Evolutionary conservation across 1,140 invertebrate species (phyloP), one percentile per base, ranked within the genome.

Genomic region (Harlomillsia oculata): DNA sequence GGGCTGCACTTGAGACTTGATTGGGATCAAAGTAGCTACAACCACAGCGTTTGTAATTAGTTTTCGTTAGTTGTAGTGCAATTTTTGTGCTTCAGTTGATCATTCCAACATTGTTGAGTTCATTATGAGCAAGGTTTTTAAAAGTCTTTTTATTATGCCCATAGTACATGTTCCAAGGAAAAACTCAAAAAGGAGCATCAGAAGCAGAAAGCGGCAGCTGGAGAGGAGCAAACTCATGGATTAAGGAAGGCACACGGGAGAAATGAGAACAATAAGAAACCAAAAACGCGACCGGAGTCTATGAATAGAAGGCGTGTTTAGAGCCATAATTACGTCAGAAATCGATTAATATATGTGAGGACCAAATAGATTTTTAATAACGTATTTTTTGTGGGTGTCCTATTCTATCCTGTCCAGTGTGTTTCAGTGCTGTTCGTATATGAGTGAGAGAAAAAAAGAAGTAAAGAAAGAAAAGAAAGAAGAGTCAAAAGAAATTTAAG

Each of bases 261-360:
- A 8, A 34, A 20, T 23, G 30, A 21, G 32, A 36, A 18, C 20
- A 2, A 20, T 36, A 43, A 37, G 29, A 44, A 34, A 48, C 28
- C 23, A 46, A 43, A 39, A 57, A 57, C 28, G 56, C n/a, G 23
- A 51, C 49, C 26, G 26, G 57, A 59, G 34, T 53, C 51, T 58
- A 39, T 59, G 56, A 59, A 63, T 59, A 59, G 61, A 59, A 63
- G 61, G 61, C 53, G 61, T 63, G 61, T 59, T 56, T 53, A 48
- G 13, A 46, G 48, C 53, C 56, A 56, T 63, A 63, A 63, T 63
- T 63, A 63, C 56, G 56, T 63, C 61, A 63, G 53, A 63, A 63
- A 59, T 63, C 61, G 61, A 63, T 63, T 63, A 63, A 63, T 56
- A 53, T 59, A 59, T 56, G 56, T 52, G 40, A 8, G 29, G 26